phyloP scores from a whole-genome alignment of 2,888 invertebrate species.

The Folsomia manolachei region DNA sequence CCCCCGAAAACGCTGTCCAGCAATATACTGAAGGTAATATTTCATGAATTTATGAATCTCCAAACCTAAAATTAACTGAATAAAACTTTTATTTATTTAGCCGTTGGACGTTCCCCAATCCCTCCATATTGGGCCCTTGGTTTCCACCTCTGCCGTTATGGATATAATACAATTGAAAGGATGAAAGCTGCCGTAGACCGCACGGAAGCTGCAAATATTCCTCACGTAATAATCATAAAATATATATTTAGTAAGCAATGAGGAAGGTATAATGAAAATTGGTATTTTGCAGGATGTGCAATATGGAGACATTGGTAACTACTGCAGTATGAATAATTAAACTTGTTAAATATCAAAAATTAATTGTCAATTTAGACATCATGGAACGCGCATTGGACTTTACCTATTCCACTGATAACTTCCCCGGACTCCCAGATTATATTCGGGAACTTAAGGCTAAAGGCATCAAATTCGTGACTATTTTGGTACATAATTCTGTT shows the following conservation, averaged over 20 bases:
- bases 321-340: too few species aligned
- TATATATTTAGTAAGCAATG: too few species aligned
- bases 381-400: constrained; percentile 77
- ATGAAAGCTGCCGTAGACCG: constrained; percentile 66
- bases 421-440: constrained; percentile 65
- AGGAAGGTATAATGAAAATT: background rate
- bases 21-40: constrained; percentile 63
- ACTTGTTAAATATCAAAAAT: too few species aligned
- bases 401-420: constrained; percentile 66
- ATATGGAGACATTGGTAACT: constrained; percentile 42
- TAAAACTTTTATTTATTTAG: constrained; percentile 9
- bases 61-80: background rate
- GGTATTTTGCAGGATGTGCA: constrained; percentile 40
- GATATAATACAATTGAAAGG: constrained; percentile 65
- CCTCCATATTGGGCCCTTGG: constrained; percentile 87
- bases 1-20: constrained; percentile 65
- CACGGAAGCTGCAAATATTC: constrained; percentile 70
- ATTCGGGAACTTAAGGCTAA: constrained; percentile 66
- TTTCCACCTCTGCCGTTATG: constrained; percentile 75
- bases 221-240: constrained; percentile 65
- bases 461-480: constrained; percentile 47
- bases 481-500: constrained; percentile 32
- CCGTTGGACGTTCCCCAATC: constrained; percentile 71
- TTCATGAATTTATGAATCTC: too few species aligned
- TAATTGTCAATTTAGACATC: constrained; percentile 58